These are phyloP conservation scores for Lepidurus arcticus DNA, from an alignment of 1,140 invertebrate genomes.

Conservation along the genomic window DNA sequence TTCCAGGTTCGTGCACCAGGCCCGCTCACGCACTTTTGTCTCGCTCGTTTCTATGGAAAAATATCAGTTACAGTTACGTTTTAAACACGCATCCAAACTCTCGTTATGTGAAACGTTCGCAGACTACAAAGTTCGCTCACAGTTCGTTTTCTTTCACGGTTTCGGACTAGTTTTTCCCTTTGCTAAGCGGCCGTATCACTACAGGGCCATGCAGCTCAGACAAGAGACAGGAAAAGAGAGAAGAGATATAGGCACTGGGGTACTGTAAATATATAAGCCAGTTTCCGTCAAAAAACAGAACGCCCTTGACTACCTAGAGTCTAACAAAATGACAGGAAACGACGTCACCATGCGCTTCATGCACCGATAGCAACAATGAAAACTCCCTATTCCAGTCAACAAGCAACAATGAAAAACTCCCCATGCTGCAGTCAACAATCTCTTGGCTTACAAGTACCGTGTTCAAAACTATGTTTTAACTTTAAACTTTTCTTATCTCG, in stretches of 20 bases:
- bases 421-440: no score
- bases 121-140: no score
- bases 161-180: background rate
- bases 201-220: background rate
- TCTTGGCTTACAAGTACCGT: no score
- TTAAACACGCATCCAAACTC: no score
- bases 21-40: background rate
- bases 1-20: background rate
- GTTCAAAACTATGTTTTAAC: no score
- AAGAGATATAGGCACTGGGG: background rate
- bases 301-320: slow-evolving; percentile 6
- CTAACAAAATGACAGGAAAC: background rate
- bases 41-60: background rate
- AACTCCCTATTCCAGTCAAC: background rate
- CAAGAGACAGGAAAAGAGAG: background rate
- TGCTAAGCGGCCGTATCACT: background rate
- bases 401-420: no score
- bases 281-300: slow-evolving; percentile 10
- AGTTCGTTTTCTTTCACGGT: no score
- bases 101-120: no score
- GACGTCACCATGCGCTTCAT: background rate
- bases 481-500: no score
- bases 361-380: background rate
- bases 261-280: background rate
- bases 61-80: no score